These are phyloP conservation scores for Poeciliopsis gracilis DNA, from an alignment of 2,797 vertebrate genomes.

Conservation along the genomic window DNA sequence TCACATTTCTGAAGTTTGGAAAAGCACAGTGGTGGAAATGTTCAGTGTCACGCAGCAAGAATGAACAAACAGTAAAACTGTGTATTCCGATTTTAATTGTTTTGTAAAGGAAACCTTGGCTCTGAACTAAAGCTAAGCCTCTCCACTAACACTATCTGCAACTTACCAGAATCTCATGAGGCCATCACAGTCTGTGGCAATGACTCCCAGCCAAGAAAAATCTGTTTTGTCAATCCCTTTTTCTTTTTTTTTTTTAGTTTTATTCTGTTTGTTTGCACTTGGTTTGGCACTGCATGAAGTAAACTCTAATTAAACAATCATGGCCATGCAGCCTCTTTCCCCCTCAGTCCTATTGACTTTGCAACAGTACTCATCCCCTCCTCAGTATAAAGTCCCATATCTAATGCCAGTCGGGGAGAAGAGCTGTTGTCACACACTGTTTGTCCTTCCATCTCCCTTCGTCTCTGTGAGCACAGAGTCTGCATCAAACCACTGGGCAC, in stretches of 20 bases:
- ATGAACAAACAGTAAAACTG: constrained; percentile 33
- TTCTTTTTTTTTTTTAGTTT: constrained; percentile 36
- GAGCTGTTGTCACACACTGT: constrained; percentile 71
- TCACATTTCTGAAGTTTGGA: constrained; percentile 5
- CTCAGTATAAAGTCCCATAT: constrained; percentile 71
- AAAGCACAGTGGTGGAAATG: constrained; percentile 11
- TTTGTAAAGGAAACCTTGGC: constrained; percentile 48
- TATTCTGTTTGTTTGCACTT: constrained; percentile 54
- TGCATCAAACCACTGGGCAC: constrained; percentile 74
- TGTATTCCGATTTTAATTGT: constrained; percentile 34
- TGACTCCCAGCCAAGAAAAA: constrained; percentile 65
- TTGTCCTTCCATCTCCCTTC: constrained; percentile 66
- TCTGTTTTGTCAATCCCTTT: constrained; percentile 39
- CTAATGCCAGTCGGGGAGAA: constrained; percentile 69
- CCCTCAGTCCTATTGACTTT: constrained; percentile 77
- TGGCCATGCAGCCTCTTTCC: constrained; percentile 69
- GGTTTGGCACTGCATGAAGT: constrained; percentile 69
- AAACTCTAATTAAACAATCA: constrained; percentile 86
- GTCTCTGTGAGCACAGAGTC: constrained; percentile 65
- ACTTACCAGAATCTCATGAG: constrained; percentile 73
- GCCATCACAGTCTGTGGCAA: constrained; percentile 73
- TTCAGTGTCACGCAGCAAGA: constrained; percentile 7
- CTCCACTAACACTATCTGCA: constrained; percentile 73
- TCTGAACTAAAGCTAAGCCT: constrained; percentile 58
- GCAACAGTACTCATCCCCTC: constrained; percentile 77